Conservation (phyloP, 2,888 invertebrate genomes). For the Oscheius sp. region DNA sequence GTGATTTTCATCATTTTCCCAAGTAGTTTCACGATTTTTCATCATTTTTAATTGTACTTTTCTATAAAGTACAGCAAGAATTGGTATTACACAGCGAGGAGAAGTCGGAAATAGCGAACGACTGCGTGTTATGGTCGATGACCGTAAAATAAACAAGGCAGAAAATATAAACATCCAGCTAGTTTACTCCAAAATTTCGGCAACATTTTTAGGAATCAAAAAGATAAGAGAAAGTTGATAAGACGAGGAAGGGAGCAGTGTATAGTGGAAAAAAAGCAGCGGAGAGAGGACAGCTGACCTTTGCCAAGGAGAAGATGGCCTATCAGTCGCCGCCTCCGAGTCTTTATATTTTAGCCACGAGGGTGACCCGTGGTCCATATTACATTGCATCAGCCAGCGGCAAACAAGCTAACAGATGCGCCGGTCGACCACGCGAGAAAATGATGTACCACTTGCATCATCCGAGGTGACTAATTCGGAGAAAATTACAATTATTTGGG, state of each 20-base stretch:
- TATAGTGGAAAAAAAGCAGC: background rate
- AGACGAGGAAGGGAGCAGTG: background rate
- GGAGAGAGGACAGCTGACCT: background rate
- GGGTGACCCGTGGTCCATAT: slow-evolving; percentile 6
- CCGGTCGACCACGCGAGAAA: slow-evolving; percentile 8
- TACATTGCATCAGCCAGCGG: slow-evolving; percentile 12
- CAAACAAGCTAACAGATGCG: slow-evolving; percentile 7
- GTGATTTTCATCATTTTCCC: no score
- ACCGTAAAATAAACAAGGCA: no score
- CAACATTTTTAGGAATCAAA: background rate
- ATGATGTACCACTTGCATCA: slow-evolving; percentile 23
- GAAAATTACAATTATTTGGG: no score
- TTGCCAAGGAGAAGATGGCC: background rate
- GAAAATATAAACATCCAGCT: no score
- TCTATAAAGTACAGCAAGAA: no score
- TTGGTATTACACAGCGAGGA: no score
- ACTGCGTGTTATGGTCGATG: no score
- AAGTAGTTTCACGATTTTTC: no score
- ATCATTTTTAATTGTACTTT: no score
- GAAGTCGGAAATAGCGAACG: no score
- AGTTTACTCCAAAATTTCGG: no score
- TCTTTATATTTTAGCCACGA: slow-evolving; percentile 6
- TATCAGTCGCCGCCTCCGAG: background rate
- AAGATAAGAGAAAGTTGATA: background rate
- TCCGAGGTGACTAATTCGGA: background rate